Conservation (phyloP, 1,140 invertebrate genomes). For the Microplitis mediator region DNA sequence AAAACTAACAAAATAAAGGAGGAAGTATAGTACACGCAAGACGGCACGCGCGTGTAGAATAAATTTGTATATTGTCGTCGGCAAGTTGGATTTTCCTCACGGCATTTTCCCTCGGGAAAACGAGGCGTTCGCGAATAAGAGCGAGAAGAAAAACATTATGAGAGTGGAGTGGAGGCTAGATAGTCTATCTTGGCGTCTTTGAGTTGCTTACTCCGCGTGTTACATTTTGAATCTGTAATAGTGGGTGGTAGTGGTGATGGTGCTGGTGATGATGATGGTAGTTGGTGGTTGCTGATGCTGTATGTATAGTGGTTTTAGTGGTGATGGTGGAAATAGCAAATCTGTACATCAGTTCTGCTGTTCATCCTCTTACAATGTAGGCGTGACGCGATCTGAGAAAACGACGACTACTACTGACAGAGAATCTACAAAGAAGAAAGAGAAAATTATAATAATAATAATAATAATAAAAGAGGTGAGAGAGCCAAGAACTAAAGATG, state of each 20-base stretch:
- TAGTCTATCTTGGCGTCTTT: conserved; percentile 34
- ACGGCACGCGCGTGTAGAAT: conserved; percentile 36
- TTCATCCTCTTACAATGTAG: background rate
- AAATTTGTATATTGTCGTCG: conserved; percentile 39
- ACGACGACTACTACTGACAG: no score
- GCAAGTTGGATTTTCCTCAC: conserved; percentile 35
- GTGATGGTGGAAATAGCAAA: no score
- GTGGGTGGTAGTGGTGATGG: conserved; percentile 4
- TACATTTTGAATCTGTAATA: conserved; percentile 37
- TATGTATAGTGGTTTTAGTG: background rate
- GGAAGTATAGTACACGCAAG: conserved; percentile 20
- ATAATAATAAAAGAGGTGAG: background rate
- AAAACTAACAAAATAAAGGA: background rate
- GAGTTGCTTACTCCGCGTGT: conserved; percentile 36
- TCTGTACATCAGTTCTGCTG: no score
- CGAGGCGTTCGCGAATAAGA: conserved; percentile 17
- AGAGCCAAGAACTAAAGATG: conserved; percentile 12
- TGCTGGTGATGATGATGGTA: no score
- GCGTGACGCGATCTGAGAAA: conserved; percentile 12
- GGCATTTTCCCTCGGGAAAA: conserved; percentile 24
- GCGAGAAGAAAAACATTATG: conserved; percentile 7
- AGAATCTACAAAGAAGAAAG: conserved; percentile 4
- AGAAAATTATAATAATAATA: conserved; percentile 2
- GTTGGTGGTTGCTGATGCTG: conserved; percentile 4
- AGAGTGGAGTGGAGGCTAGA: conserved; percentile 15